A percentile compares a stretch with the other conserved stretches of the same genome.
Evolutionary conservation across 1,140 invertebrate genomes (phyloP).

Genomic region (Melanaphis sacchari): DNA sequence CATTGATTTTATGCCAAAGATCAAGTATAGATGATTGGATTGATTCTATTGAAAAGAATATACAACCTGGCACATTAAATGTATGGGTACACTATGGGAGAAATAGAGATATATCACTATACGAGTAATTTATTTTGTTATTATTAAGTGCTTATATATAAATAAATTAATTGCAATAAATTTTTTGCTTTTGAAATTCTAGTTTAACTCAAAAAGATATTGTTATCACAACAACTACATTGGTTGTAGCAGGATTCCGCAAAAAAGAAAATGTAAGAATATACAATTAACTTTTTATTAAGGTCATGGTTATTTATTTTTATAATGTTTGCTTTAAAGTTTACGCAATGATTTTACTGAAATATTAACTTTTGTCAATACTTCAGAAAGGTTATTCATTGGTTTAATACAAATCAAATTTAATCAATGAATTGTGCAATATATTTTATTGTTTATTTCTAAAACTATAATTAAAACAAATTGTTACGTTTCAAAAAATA

Average conservation of each 20-base stretch:
- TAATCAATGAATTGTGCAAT: no score
- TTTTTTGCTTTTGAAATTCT: not conserved
- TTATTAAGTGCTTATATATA: not conserved
- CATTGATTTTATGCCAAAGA: not conserved
- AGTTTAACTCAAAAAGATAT: slow-evolving; percentile 28
- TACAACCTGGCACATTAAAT: not conserved
- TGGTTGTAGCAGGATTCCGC: not conserved
- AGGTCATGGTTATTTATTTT: not conserved
- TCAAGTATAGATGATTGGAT: not conserved
- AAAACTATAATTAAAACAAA: not conserved
- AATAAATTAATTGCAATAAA: not conserved
- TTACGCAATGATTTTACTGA: not conserved
- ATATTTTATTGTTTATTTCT: no score
- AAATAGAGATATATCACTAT: not conserved
- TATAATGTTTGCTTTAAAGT: not conserved
- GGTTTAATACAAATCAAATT: no score
- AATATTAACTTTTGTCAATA: no score
- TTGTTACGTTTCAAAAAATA: not conserved
- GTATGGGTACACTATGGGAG: not conserved
- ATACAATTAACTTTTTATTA: not conserved
- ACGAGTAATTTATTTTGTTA: not conserved
- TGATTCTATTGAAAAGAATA: not conserved
- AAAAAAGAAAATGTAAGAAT: not conserved
- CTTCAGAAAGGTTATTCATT: no score
- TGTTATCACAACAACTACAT: not conserved